Evolutionary conservation across 2,888 invertebrate species (phyloP), one percentile per base, ranked within the genome.

Genomic region (Rhabditoides inermis): DNA sequence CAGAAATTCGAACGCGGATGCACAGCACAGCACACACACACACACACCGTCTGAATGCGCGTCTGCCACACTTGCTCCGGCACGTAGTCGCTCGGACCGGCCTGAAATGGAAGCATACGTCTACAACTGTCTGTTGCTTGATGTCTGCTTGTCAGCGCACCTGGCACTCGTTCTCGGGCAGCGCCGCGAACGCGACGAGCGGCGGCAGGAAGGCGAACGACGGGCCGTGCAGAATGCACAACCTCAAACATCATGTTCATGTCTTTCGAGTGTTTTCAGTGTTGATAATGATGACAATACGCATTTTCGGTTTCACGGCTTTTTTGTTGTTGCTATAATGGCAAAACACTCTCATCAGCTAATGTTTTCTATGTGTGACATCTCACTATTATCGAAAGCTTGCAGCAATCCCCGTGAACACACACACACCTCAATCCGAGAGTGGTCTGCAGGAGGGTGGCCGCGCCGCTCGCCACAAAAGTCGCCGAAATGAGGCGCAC

Each of bases 121-220:
- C 60, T 40, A 51, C 51, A 3, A 55, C 46, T n/a, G 58, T 58
- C 12, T 51, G 15, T 18, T 59, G 61, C 41, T 58, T 37, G 2
- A 48, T 32, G 1, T 32, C 41, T 10, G 49, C 50, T 32, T 48
- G n/a, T n/a, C n/a, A n/a, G n/a, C n/a, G n/a, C n/a, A n/a, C n/a
- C n/a, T n/a, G 42, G 46, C 68, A 68, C 39, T 45, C 39, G 20
- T 54, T 39, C 35, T 60, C 63, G 1, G 49, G 58, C 37, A 65
- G 44, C 23, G 49, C 41, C 23, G 47, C 51, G 48, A 72, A 70
- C 2, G 70, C 70, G 26, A 65, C 45, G 0, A 73, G 45, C 4
- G 73, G 65, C 7, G 73, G 73, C 22, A 73, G 52, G 42, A 75
- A 73, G 5, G 73, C 72, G 45, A 73, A 75, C 18, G 70, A 67